Conservation (phyloP, 2,888 invertebrate genomes). For the Druceiella hillmani region DNA sequence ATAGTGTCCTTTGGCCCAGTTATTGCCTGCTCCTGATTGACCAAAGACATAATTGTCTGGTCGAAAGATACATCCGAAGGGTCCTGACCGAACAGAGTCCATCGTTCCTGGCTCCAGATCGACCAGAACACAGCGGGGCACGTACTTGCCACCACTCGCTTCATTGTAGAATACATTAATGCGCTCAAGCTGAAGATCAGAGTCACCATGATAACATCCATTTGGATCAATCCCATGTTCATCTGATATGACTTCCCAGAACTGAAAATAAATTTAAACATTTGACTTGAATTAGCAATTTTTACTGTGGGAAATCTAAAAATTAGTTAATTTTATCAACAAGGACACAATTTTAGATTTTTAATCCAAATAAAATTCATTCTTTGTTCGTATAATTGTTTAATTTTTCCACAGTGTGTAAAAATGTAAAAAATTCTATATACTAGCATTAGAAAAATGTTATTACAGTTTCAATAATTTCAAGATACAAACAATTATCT, state of each 20-base stretch:
- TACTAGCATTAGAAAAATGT: too few relatives aligned
- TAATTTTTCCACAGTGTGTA: too few relatives aligned
- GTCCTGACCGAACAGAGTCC: conserved; percentile 56
- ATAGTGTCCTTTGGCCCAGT: conserved; percentile 67
- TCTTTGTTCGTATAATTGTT: too few relatives aligned
- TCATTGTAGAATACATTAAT: conserved; percentile 63
- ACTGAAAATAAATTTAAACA: conserved; percentile 32
- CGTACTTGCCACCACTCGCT: conserved; percentile 45
- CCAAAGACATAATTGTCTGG: conserved; percentile 74
- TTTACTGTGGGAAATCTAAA: too few relatives aligned
- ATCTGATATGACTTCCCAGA: conserved; percentile 64
- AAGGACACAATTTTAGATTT: too few relatives aligned
- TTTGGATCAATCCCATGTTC: conserved; percentile 61
- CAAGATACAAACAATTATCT: too few relatives aligned
- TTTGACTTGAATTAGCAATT: too few relatives aligned
- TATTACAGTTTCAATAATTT: too few relatives aligned
- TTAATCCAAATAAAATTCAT: too few relatives aligned
- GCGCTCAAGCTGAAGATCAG: conserved; percentile 56
- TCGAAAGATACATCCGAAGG: conserved; percentile 61
- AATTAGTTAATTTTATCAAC: too few relatives aligned
- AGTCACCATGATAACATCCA: conserved; percentile 52
- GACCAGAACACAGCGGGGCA: conserved; percentile 58
- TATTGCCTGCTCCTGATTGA: conserved; percentile 60
- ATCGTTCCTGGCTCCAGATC: conserved; percentile 64
- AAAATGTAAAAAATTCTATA: too few relatives aligned